These are phyloP conservation scores for Mormyrus hasselquistii DNA, from an alignment of 2,797 vertebrate species.

Conservation along the genomic window DNA sequence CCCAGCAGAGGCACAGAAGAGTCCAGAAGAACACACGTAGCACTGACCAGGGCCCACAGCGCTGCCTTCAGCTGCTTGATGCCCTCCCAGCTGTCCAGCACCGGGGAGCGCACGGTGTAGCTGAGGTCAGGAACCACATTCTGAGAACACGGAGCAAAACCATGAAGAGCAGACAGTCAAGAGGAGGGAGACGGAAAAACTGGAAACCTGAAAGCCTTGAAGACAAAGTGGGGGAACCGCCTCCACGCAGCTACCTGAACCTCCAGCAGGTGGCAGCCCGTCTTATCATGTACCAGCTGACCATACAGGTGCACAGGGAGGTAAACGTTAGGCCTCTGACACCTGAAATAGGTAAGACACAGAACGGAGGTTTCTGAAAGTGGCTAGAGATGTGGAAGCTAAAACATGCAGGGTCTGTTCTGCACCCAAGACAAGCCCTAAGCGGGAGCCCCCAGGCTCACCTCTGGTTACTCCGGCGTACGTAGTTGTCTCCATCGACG, in stretches of 20 bases:
- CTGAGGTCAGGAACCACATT: slow-evolving; percentile 91
- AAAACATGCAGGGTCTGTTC: background rate
- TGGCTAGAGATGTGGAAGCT: background rate
- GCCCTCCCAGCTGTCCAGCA: slow-evolving; percentile 98
- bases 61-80: slow-evolving; percentile 95
- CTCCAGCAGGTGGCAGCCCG: slow-evolving; percentile 95
- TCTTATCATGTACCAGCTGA: slow-evolving; percentile 96
- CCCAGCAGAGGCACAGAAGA: background rate
- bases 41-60: slow-evolving; percentile 68
- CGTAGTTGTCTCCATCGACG: slow-evolving; percentile 95
- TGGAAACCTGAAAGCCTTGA: too few species aligned
- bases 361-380: background rate
- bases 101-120: slow-evolving; percentile 86
- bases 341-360: slow-evolving; percentile 55
- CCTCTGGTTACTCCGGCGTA: slow-evolving; percentile 98
- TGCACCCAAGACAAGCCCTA: background rate
- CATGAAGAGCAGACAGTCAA: background rate
- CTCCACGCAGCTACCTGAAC: slow-evolving; percentile 71
- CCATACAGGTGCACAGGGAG: slow-evolving; percentile 95
- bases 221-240: background rate
- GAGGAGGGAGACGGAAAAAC: background rate
- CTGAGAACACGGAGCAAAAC: slow-evolving; percentile 49
- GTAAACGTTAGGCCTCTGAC: slow-evolving; percentile 93
- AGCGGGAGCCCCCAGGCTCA: slow-evolving; percentile 35
- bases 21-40: background rate